Conservation (phyloP, 2,113 vertebrate species). For the Erythrocercus mccallii region DNA sequence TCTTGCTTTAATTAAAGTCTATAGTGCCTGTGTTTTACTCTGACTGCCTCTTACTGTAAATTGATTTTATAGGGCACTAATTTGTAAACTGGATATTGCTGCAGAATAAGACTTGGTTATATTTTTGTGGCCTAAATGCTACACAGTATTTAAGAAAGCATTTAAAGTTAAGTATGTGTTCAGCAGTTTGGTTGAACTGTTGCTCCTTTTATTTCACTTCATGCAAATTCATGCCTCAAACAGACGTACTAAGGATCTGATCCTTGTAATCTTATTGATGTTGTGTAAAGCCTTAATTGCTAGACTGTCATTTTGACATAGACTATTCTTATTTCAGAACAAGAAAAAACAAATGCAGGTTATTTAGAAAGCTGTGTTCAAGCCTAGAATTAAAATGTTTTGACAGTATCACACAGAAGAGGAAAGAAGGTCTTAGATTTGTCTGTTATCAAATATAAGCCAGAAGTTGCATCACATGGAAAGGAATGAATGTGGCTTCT, state of each 20-base stretch:
- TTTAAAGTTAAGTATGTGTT: not conserved
- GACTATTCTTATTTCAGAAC: not conserved
- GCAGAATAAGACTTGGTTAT: not conserved
- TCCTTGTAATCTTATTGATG: not conserved
- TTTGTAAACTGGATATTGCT: slow-evolving; percentile 18
- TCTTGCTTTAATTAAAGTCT: slow-evolving; percentile 31
- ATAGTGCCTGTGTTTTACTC: not conserved
- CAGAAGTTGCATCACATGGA: not conserved
- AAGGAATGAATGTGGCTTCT: not conserved
- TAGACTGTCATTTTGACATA: not conserved
- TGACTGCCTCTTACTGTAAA: slow-evolving; percentile 2
- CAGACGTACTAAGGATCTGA: not conserved
- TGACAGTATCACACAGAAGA: slow-evolving; percentile 1
- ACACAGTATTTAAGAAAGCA: not conserved
- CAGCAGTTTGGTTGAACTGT: not conserved
- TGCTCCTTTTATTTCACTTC: not conserved
- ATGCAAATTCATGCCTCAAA: not conserved
- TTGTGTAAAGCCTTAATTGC: slow-evolving; percentile 17
- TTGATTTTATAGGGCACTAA: not conserved
- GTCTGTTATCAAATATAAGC: not conserved
- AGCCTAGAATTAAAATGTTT: slow-evolving; percentile 41
- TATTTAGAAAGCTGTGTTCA: not conserved
- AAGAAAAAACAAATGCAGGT: not conserved
- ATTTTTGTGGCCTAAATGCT: not conserved
- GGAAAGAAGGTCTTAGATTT: not conserved